A percentile compares a stretch with the other conserved stretches of the same genome.
phyloP scores from a whole-genome alignment of 2,113 vertebrate species.

The Dasyurus viverrinus region DNA sequence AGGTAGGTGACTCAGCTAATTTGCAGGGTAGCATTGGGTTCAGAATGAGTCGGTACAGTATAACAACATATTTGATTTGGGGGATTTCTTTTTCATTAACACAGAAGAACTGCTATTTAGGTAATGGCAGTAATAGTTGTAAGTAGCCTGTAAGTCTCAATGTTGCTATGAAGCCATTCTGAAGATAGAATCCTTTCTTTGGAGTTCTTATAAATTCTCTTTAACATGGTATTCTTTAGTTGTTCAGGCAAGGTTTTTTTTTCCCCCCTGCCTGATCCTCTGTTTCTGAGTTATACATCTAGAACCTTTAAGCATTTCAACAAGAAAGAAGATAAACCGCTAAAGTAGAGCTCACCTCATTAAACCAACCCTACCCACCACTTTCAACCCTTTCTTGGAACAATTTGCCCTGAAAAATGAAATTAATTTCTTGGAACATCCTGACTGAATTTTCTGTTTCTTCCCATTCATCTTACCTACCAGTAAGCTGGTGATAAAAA shows the following conservation, averaged over 20 bases:
- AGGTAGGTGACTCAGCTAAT: slow-evolving; percentile 69
- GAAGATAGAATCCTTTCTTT: slow-evolving; percentile 23
- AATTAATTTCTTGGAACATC: not conserved
- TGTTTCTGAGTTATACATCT: slow-evolving; percentile 43
- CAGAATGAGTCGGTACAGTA: slow-evolving; percentile 59
- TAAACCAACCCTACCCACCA: not conserved
- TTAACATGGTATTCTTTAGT: not conserved
- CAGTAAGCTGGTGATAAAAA: not conserved
- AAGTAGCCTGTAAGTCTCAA: slow-evolving; percentile 43
- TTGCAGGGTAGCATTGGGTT: slow-evolving; percentile 63
- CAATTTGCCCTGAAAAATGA: not conserved
- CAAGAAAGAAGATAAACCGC: not conserved
- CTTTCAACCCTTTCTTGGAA: not conserved
- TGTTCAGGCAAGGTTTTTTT: slow-evolving; percentile 16
- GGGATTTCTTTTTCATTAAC: slow-evolving; percentile 57
- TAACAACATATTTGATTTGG: slow-evolving; percentile 46
- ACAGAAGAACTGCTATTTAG: slow-evolving; percentile 34
- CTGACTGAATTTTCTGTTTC: not conserved
- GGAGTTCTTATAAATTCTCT: not conserved
- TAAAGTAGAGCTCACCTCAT: not conserved
- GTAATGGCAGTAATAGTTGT: slow-evolving; percentile 56
- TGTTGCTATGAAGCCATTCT: not conserved
- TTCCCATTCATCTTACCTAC: not conserved
- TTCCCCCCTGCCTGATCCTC: slow-evolving; percentile 22
- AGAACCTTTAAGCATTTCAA: slow-evolving; percentile 20